Evolutionary conservation across 2,113 vertebrate genomes (phyloP), one percentile per base, ranked within the genome.

Genomic region (Nettapus auritus): DNA sequence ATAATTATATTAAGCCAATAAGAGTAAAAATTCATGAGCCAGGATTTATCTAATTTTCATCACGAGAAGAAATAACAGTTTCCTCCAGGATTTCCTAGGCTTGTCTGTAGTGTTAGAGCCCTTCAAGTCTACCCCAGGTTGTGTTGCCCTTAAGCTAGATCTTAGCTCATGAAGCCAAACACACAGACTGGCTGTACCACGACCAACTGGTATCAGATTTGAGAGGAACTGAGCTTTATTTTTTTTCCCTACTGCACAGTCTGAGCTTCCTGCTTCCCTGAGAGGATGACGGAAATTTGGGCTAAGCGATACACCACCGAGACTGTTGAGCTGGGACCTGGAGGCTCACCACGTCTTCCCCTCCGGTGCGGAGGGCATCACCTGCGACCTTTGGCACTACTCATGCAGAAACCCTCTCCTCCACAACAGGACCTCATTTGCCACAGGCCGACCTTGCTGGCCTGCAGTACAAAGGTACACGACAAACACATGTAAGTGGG

Each of bases 391-490:
- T 21, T 9, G 31, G 46, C 22, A 46, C 23, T 52, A 3, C 29
- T 44, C 15, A 2, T 13, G 67, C 44, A 88, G 36, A 36, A 88
- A 29, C 4, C 46, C 9, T 4, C 8, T 60, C 53, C 29, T 63
- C 44, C 44, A 14, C 23, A 33, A 16, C 5, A 17, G 21, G 25
- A 3, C 1, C 0, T 6, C 7, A 38, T 29, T 23, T 44, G 28
- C 60, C 18, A 11, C 17, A 62, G n/a, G 50, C 18, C 6, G 0
- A 36, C 38, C 29, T 18, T 44, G 26, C 13, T 60, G 66, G 26
- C 29, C 64, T 77, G 62, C 13, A 83, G 23, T 52, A 52, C 50
- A 52, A 52, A 52, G 50, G 50, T 13, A 52, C 11, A 13, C 14
- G 50, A 52, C 50, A 52, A 40, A n/a, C 57, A 16, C 23, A 36